Conservation (phyloP, 2,888 invertebrate species). For the Rotaria macrura region DNA sequence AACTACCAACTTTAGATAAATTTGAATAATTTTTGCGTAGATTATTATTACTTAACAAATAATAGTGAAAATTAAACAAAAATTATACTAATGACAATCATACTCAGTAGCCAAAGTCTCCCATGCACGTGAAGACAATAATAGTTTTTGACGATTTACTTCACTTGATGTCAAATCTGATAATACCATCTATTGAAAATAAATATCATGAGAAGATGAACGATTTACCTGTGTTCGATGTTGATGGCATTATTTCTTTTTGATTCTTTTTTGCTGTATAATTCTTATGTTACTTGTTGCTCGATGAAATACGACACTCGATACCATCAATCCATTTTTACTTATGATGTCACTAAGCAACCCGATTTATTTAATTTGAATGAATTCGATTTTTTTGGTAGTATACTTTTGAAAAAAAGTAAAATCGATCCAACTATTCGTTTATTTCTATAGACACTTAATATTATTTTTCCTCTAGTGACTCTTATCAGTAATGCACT, state of each 20-base stretch:
- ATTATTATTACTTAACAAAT: neutral
- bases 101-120: constrained; percentile 8
- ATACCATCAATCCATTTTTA: neutral
- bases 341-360: neutral
- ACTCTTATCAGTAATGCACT: neutral
- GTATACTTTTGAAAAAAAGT: neutral
- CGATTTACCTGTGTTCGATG: neutral
- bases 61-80: neutral
- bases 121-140: neutral
- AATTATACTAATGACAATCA: neutral
- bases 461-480: neutral
- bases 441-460: neutral
- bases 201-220: neutral
- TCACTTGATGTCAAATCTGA: neutral
- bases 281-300: neutral
- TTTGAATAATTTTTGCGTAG: neutral
- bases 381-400: neutral
- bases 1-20: neutral
- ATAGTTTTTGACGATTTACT: neutral
- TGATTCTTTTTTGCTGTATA: neutral
- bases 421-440: neutral
- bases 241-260: neutral
- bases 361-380: neutral
- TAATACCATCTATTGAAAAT: neutral
- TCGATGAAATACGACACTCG: neutral